Evolutionary conservation across 1,140 invertebrate genomes (phyloP), one percentile per base, ranked within the genome.

Genomic region (Lordiphosa stackelbergi): DNA sequence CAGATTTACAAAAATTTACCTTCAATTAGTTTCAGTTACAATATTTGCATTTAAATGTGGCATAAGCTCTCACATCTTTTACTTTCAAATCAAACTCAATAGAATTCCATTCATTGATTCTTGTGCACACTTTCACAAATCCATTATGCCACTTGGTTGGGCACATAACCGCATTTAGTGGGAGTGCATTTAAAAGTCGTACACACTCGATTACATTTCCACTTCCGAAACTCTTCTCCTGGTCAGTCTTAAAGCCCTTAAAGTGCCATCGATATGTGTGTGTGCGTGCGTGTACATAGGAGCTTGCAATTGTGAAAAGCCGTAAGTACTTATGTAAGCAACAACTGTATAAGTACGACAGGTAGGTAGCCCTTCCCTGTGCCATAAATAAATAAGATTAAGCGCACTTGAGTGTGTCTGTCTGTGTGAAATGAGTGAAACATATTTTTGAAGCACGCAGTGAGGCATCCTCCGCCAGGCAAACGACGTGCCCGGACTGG

Each of bases 341-440:
- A 51, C 49, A 53, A 43, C 49, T 49, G 38, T 37, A 60, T 52
- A 55, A 66, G 72, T 53, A 64, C 52, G 34, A 35, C 31, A 65
- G 64, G 45, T 43, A 70, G 57, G 62, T 55, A 52, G 22, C 19
- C 42, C 19, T 13, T 47, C 36, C 19, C 22, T 22, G 40, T 52
- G 51, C 59, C 60, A 79, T 79, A 79, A 81, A 81, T 81, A 81
- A 81, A 83, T 81, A 81, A 81, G 77, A 81, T 81, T 83, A 81
- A 81, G 75, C 72, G 53, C 51, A 64, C 75, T 83, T 66, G 36
- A 73, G 58, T 78, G 55, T 69, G 60, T 61, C 54, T 63, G 57
- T 75, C 54, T 63, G 57, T 75, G 57, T 58, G 40, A 58, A 77
- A 63, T 78, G 63, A 78, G 53, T 51, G 53, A 36, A 62, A 58